These are phyloP conservation scores for Amphiduros pacificus DNA, from an alignment of 2,888 invertebrate genomes.

Conservation along the genomic window DNA sequence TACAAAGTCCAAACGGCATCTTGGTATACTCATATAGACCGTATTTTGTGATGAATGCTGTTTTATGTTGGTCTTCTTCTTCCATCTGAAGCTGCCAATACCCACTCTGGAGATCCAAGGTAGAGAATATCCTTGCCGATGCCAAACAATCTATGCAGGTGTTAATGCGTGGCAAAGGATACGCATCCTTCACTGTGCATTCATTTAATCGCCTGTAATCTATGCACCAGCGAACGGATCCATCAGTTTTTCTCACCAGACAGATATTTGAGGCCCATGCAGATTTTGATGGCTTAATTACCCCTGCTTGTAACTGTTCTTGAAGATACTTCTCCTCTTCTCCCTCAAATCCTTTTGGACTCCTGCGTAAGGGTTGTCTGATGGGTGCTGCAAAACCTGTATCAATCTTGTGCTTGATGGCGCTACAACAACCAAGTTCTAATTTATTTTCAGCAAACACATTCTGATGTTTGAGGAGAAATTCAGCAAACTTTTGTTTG, in stretches of 20 bases:
- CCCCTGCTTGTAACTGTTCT: no score
- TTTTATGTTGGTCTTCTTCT: background rate
- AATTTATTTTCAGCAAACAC: no score
- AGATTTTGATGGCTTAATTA: background rate
- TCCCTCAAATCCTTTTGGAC: no score
- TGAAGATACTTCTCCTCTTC: no score
- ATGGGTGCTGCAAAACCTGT: no score
- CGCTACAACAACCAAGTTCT: no score
- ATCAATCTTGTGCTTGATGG: no score
- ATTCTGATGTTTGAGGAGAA: no score
- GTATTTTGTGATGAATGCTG: background rate
- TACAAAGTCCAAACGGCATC: background rate
- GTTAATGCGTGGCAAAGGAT: constrained; percentile 4
- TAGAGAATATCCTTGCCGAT: background rate
- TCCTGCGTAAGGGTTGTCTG: no score
- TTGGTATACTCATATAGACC: background rate
- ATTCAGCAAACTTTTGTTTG: no score
- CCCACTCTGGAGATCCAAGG: constrained; percentile 2
- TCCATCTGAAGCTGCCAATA: constrained; percentile 15
- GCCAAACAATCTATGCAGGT: background rate
- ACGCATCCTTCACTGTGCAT: background rate
- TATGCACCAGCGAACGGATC: constrained; percentile 6
- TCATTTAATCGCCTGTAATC: constrained; percentile 14
- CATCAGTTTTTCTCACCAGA: constrained; percentile 13
- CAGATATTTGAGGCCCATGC: constrained; percentile 12